Conservation (phyloP, 2,888 invertebrate genomes). For the Chromoteleia sp. region DNA sequence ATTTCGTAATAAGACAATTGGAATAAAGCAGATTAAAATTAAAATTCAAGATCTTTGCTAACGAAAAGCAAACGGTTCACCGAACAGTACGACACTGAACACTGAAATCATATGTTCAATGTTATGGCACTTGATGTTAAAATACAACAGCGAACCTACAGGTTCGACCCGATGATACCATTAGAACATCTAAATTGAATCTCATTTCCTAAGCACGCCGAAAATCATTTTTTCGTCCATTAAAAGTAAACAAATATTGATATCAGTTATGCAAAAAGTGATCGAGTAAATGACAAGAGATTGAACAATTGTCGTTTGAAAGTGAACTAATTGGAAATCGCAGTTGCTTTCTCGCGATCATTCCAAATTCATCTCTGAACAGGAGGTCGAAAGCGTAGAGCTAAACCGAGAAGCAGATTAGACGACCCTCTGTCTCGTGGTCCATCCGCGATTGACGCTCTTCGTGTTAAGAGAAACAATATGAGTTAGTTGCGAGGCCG, state of each 20-base stretch:
- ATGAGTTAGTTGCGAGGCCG: not conserved
- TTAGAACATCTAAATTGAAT: not conserved
- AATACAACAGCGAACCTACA: not conserved
- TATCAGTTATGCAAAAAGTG: not conserved
- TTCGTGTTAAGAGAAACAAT: not conserved
- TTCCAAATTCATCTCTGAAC: not conserved
- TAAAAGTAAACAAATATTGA: not conserved
- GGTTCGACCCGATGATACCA: conserved; percentile 5
- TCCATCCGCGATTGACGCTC: conserved; percentile 26
- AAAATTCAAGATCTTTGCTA: not conserved
- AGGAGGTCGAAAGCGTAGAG: not conserved
- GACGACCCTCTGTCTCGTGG: conserved; percentile 33
- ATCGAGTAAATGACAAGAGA: too few relatives aligned
- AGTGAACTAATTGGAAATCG: too few relatives aligned
- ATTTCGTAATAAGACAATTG: not conserved
- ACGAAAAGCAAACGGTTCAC: conserved; percentile 1
- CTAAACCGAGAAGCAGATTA: not conserved
- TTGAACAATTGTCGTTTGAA: too few relatives aligned
- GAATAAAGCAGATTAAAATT: not conserved
- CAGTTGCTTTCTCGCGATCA: conserved; percentile 1
- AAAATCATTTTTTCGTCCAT: conserved; percentile 3
- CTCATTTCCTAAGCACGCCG: conserved; percentile 25
- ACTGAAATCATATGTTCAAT: conserved; percentile 23
- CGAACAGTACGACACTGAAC: conserved; percentile 21
- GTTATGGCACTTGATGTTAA: conserved; percentile 41